phyloP scores from a whole-genome alignment of 2,797 vertebrate genomes.

The Microchirus variegatus region DNA sequence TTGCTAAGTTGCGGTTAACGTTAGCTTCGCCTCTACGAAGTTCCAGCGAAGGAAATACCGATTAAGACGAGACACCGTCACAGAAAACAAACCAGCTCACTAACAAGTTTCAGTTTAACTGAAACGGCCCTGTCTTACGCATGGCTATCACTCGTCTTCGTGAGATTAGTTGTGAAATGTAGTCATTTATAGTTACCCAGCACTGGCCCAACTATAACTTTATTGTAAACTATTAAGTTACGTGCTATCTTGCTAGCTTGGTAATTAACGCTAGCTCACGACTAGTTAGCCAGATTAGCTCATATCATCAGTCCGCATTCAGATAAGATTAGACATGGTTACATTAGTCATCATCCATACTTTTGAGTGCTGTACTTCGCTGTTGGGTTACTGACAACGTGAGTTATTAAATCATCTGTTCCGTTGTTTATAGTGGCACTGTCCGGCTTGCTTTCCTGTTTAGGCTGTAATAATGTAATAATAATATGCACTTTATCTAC shows the following conservation, averaged over 20 bases:
- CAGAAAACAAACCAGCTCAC: constrained; percentile 8
- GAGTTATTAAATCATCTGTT: not conserved
- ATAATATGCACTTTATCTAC: too few relatives aligned
- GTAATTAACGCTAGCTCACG: constrained; percentile 4
- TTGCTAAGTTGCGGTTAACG: constrained; percentile 45
- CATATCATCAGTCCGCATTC: not conserved
- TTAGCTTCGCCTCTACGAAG: constrained; percentile 57
- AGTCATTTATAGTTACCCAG: not conserved
- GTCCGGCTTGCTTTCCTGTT: not conserved
- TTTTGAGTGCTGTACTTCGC: not conserved
- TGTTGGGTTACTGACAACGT: not conserved
- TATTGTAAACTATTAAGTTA: constrained; percentile 8
- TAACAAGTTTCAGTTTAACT: rapidly evolving
- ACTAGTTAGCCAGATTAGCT: not conserved
- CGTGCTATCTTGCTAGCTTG: constrained; percentile 32
- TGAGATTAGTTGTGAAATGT: not conserved
- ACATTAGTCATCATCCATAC: not conserved
- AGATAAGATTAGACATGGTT: not conserved
- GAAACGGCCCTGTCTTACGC: rapidly evolving
- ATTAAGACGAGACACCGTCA: constrained; percentile 28
- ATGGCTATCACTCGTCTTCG: not conserved
- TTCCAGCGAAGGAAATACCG: constrained; percentile 60
- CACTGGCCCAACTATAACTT: constrained; percentile 22
- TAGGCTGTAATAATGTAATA: too few relatives aligned
- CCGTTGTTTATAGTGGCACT: constrained; percentile 31